Evolutionary conservation across 2,888 invertebrate genomes (phyloP), one percentile per base, ranked within the genome.

Genomic region (Abrostola triplasia): DNA sequence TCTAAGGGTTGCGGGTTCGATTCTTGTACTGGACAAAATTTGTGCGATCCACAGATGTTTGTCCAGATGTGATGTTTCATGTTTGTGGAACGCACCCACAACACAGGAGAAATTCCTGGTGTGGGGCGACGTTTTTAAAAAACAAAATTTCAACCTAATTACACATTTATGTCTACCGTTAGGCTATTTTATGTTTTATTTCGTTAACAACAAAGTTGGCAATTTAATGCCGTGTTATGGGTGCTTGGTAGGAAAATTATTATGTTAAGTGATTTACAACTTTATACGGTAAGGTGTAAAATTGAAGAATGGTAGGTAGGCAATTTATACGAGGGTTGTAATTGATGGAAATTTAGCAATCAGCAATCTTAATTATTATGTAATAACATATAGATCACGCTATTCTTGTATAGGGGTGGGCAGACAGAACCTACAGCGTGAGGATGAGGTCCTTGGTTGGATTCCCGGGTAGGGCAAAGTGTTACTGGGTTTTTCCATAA

Each of bases 171-270:
- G 7, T 13, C 5, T 6, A 8, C 4, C 13, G 8, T 10, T 35
- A 59, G 7, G 36, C 6, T 36, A 59, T 50, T 57, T 48, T 40
- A 13, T 0, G 50, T 36, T 8, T 7, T 69, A 47, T 13, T 0
- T 0, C 0, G 0, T 24, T 6, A 0, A 0, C 0, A 1, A 40
- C n/a, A 74, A 36, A 53, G 52, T 51, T 12, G 8, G 0, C 38
- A 68, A 63, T 73, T 11, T 12, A 47, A 47, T 24, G 44, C 7
- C 5, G 44, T 9, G 24, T 9, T 7, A 2, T 24, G 24, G 24
- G 12, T 9, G 8, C 8, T 2, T 24, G 9, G 13, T 47, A 47
- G 24, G 44, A 47, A 47, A 47, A 13, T 24, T 9, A 35, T 48
- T 48, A 35, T 11, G 11, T 10, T 48, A 48, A 10, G 24, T 48